Percentiles rank a stretch among this genome's conserved stretches.
phyloP scores from a whole-genome alignment of 2,113 vertebrate species.

The Nothocercus nigrocapillus region DNA sequence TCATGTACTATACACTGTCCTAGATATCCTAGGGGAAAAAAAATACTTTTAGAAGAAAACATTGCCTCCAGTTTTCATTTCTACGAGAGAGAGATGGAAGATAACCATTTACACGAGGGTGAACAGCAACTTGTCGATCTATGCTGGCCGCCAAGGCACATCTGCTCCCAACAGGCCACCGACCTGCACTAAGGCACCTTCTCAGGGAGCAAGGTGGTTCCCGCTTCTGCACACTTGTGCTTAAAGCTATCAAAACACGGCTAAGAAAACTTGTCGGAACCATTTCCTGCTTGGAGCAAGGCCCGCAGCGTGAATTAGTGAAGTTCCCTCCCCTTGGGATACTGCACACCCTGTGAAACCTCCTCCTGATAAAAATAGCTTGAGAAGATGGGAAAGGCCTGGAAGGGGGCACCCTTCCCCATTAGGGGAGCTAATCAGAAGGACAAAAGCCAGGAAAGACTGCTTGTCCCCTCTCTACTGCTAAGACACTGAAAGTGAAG shows the following conservation, averaged over 20 bases:
- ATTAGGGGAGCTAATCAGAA: neutral
- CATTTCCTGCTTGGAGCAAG: neutral
- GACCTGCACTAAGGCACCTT: neutral
- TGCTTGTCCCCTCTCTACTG: neutral
- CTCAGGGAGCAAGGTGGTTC: neutral
- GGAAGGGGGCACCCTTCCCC: neutral
- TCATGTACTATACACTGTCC: no score
- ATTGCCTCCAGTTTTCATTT: neutral
- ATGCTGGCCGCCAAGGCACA: neutral
- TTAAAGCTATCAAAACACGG: neutral
- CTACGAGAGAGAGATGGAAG: neutral
- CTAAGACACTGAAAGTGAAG: neutral
- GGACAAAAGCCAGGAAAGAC: conserved; percentile 4
- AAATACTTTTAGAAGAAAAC: neutral
- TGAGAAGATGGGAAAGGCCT: neutral
- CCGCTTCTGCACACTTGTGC: neutral
- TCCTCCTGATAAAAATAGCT: conserved; percentile 25
- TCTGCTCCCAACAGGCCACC: neutral
- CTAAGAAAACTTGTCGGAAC: neutral
- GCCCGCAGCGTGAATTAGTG: neutral
- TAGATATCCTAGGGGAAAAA: neutral
- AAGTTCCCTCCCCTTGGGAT: neutral
- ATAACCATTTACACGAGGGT: neutral
- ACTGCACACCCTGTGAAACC: neutral
- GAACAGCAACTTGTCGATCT: rapidly evolving